Evolutionary conservation across 2,797 vertebrate species (phyloP), one percentile per base, ranked within the genome.

Genomic region (Triplophysa bombifrons): DNA sequence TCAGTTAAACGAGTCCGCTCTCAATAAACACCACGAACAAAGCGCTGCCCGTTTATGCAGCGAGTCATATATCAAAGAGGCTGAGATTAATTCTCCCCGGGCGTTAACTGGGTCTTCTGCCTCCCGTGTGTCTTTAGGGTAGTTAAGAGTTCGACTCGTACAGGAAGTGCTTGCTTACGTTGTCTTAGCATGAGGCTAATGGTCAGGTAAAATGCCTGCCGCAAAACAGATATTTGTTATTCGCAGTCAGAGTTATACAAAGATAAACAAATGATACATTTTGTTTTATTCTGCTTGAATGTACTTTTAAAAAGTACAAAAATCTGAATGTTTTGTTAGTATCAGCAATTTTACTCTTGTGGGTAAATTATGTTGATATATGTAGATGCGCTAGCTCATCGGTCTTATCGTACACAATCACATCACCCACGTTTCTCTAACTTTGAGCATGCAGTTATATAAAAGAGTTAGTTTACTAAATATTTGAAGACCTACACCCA

Each of bases 211-310:
- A 82, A 64, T 34, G 6, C 13, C 12, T 19, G 17, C 74, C 58
- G 74, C 74, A 74, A 53, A 81, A 76, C 38, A 53, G 55, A 76
- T 78, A 34, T 81, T 80, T 22, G 53, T 76, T 83, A 80, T 76
- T 80, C 76, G n/a, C 38, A 72, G 73, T 76, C 81, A 79, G 76
- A 53, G 3, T 71, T 63, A 25, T 17, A 51, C 25, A 13, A 0
- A 25, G 44, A 68, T 27, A 51, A 77, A 77, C 65, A 30, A 63
- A 63, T 38, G 19, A 53, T 72, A 30, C 25, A 27, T 27, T 19
- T 64, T 14, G 4, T 67, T 46, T 75, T 72, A 46, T 72, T 74
- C 55, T 2, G 14, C 27, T 68, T 27, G 4, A 46, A 12, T 50
- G 11, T 30, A 13, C 65, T 60, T 69, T 76, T 38, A n/a, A 16